Conservation (phyloP, 2,888 invertebrate species). For the Icerya purchasi region DNA sequence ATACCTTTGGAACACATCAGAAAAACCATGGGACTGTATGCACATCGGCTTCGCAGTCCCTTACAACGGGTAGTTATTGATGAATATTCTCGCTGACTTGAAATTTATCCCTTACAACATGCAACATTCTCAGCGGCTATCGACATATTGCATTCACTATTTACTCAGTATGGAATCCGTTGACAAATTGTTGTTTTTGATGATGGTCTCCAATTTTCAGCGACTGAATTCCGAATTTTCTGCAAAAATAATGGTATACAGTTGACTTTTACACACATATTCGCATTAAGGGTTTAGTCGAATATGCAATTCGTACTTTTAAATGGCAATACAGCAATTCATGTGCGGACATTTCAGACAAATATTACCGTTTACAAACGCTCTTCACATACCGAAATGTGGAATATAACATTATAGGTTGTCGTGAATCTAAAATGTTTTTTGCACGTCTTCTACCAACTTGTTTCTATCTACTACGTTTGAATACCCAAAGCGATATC, state of each 20-base stretch:
- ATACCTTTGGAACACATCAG: constrained; percentile 17
- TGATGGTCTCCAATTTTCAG: constrained; percentile 13
- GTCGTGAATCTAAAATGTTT: too few relatives aligned
- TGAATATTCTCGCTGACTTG: constrained; percentile 15
- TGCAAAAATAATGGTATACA: constrained; percentile 12
- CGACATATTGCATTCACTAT: background rate
- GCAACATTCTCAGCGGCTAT: constrained; percentile 4
- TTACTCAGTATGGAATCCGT: constrained; percentile 1
- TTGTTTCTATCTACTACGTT: too few relatives aligned
- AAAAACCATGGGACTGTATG: constrained; percentile 16
- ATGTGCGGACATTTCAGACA: too few relatives aligned
- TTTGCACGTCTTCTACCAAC: too few relatives aligned
- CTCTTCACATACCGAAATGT: too few relatives aligned
- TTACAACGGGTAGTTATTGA: constrained; percentile 16
- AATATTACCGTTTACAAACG: too few relatives aligned
- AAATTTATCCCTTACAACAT: constrained; percentile 14
- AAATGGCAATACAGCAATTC: constrained; percentile 4
- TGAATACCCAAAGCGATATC: too few relatives aligned
- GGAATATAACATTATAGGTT: too few relatives aligned
- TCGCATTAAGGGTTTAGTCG: constrained; percentile 15
- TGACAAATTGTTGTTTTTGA: constrained; percentile 1
- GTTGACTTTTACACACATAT: constrained; percentile 15
- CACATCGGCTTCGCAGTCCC: constrained; percentile 19
- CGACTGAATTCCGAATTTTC: constrained; percentile 12
- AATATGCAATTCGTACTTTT: constrained; percentile 10